A percentile compares a stretch with the other conserved stretches of the same genome.
phyloP scores from a whole-genome alignment of 2,113 vertebrate species.

The Notechis scutatus region DNA sequence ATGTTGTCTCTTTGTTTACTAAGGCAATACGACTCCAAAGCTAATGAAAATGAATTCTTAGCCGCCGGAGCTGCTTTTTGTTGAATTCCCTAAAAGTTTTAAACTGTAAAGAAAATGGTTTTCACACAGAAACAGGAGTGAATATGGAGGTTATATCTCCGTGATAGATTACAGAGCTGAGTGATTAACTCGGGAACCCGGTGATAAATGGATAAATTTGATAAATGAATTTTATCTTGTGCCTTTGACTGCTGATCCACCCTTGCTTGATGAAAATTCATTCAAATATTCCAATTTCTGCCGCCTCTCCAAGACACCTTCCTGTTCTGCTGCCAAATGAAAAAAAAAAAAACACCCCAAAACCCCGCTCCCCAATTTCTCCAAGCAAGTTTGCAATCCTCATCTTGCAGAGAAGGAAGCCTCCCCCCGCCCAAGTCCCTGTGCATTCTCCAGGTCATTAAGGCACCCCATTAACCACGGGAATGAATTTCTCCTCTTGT shows the following conservation, averaged over 20 bases:
- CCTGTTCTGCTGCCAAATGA: background rate
- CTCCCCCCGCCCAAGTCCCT: background rate
- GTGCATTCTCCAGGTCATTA: background rate
- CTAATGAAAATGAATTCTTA: background rate
- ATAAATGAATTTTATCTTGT: slow-evolving; percentile 33
- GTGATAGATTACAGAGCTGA: slow-evolving; percentile 10
- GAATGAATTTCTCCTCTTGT: background rate
- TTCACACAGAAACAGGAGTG: background rate
- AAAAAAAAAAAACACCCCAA: background rate
- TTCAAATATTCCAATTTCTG: slow-evolving; percentile 35
- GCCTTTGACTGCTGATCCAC: slow-evolving; percentile 35
- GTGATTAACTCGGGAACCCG: slow-evolving; percentile 26
- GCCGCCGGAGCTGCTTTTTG: background rate
- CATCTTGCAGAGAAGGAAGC: background rate
- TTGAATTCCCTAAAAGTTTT: background rate
- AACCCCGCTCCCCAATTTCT: slow-evolving; percentile 28
- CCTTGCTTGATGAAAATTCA: slow-evolving; percentile 30
- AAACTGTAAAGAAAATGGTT: background rate
- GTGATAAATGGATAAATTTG: slow-evolving; percentile 54
- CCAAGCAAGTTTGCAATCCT: slow-evolving; percentile 35
- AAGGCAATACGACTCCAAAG: background rate
- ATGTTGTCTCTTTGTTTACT: background rate
- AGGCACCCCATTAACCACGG: background rate
- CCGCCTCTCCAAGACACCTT: background rate
- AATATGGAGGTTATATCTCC: slow-evolving; percentile 12